Evolutionary conservation across 2,113 vertebrate genomes (phyloP).

Genomic region (Cyanoramphus novaezelandiae): DNA sequence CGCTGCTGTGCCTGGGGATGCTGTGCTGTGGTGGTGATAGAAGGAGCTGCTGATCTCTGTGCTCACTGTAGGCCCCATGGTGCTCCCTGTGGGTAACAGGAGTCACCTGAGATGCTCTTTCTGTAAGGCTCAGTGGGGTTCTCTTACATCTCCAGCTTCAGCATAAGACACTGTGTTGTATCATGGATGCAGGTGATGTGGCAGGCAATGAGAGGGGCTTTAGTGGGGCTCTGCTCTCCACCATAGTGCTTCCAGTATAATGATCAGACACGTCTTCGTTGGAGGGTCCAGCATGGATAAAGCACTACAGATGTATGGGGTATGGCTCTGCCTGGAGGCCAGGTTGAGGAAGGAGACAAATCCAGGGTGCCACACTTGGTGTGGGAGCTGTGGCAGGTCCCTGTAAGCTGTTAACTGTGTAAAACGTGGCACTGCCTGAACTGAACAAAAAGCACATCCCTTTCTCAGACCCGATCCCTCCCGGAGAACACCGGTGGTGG

Average conservation of each 20-base stretch:
- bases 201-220: background rate
- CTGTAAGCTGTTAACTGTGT: background rate
- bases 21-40: background rate
- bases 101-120: background rate
- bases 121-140: background rate
- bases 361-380: rapidly evolving
- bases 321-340: background rate
- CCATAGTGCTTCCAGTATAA: rapidly evolving
- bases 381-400: background rate
- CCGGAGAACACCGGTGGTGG: rapidly evolving
- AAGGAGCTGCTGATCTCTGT: background rate
- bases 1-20: background rate
- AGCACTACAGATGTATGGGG: background rate
- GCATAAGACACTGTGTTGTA: background rate
- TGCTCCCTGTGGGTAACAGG: background rate
- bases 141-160: background rate
- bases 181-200: rapidly evolving
- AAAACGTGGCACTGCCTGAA: background rate
- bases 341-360: background rate
- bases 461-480: background rate
- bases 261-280: rapidly evolving
- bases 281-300: background rate
- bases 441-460: background rate
- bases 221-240: background rate
- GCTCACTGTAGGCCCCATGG: background rate